Percentiles rank a stretch among this genome's conserved stretches.
Conservation (phyloP, 2,888 invertebrate species). For the Cerastoderma edule region DNA sequence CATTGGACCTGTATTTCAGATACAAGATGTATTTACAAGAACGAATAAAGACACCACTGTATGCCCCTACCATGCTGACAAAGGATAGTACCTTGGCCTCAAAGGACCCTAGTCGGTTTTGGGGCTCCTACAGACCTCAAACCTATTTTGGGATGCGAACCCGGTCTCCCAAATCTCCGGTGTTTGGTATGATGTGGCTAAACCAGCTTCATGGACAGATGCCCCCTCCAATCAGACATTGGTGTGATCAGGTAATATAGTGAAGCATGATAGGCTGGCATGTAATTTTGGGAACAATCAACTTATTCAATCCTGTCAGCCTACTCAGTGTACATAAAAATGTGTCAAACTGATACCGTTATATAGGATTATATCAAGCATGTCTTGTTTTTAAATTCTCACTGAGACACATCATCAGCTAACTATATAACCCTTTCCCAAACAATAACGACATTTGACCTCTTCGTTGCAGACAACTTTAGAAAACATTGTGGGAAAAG, state of each 20-base stretch:
- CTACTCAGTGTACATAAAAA: too few species aligned
- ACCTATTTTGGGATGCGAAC: constrained; percentile 89
- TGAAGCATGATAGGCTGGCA: too few species aligned
- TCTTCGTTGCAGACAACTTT: too few species aligned
- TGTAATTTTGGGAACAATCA: too few species aligned
- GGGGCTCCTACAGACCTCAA: constrained; percentile 92
- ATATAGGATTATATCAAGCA: too few species aligned
- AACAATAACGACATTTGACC: too few species aligned
- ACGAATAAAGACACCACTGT: constrained; percentile 71
- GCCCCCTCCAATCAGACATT: constrained; percentile 89
- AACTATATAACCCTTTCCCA: too few species aligned
- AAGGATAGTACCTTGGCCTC: constrained; percentile 67
- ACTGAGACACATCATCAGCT: too few species aligned
- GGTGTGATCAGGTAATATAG: constrained; percentile 87
- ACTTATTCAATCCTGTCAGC: too few species aligned
- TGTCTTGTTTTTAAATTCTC: too few species aligned
- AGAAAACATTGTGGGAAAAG: too few species aligned
- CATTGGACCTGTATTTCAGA: constrained; percentile 25
- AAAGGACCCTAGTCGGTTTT: constrained; percentile 84
- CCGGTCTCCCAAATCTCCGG: constrained; percentile 93
- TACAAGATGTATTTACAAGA: constrained; percentile 70
- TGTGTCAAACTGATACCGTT: too few species aligned
- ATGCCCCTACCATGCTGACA: constrained; percentile 69
- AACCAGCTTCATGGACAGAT: constrained; percentile 87
- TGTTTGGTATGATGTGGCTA: constrained; percentile 99